phyloP scores from a whole-genome alignment of 2,888 invertebrate species.

The Carterocephalus palaemon region DNA sequence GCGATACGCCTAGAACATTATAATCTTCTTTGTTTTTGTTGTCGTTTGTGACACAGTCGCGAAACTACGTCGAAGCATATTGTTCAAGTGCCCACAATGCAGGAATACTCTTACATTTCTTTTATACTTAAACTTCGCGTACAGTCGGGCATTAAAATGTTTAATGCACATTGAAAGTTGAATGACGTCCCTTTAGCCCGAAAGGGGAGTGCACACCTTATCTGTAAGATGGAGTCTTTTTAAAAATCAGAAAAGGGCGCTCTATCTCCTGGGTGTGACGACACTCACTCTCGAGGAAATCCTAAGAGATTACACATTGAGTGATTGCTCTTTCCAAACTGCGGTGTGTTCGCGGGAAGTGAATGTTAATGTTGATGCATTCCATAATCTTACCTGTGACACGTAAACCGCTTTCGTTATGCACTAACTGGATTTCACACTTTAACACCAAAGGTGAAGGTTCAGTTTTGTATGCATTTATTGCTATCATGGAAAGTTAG shows the following conservation, averaged over 20 bases:
- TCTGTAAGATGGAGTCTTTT: slow-evolving; percentile 59
- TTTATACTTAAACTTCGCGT: slow-evolving; percentile 16
- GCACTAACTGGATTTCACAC: neutral
- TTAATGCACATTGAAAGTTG: slow-evolving; percentile 42
- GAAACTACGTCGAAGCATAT: slow-evolving; percentile 4
- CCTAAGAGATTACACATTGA: slow-evolving; percentile 75
- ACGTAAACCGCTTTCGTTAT: slow-evolving; percentile 30
- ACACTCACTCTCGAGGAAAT: slow-evolving; percentile 50
- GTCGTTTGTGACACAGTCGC: slow-evolving; percentile 27
- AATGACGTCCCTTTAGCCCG: slow-evolving; percentile 38
- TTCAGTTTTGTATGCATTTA: neutral
- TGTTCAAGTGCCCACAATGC: slow-evolving; percentile 11
- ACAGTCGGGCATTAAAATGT: slow-evolving; percentile 34
- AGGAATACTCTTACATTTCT: slow-evolving; percentile 6
- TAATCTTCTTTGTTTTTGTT: slow-evolving; percentile 57
- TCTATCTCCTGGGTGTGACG: slow-evolving; percentile 50
- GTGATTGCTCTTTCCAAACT: slow-evolving; percentile 74
- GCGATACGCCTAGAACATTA: slow-evolving; percentile 56
- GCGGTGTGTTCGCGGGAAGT: slow-evolving; percentile 55
- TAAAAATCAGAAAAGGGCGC: slow-evolving; percentile 59
- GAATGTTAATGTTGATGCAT: slow-evolving; percentile 61
- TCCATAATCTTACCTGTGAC: slow-evolving; percentile 59
- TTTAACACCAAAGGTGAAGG: slow-evolving; percentile 3
- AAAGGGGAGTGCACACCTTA: slow-evolving; percentile 55
- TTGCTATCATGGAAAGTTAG: slow-evolving; percentile 44